Base-by-base conservation (phyloP, 1,140 invertebrate genomes). In the Lasioglossum albipes region DNA sequence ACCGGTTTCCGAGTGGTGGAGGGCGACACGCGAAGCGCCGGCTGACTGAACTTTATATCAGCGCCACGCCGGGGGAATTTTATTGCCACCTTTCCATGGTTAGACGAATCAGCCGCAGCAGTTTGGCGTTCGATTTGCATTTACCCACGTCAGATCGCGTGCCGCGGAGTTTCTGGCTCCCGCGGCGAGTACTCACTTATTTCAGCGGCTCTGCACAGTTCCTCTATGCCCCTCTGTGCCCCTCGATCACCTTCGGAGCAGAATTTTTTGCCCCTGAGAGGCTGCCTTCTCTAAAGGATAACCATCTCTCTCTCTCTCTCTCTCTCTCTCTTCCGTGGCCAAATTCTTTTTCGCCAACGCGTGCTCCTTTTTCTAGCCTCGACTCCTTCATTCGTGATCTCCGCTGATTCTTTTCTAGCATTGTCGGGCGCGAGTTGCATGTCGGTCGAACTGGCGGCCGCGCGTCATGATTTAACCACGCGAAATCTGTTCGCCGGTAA, bases 111-210 rank as follows among this genome's bases (percentile, higher is more conserved):
- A 70, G 64, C 76, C 57, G 76, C 64, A 66, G 75, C 64, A 71
- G 75, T 73, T 76, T 76, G 64, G 59, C 57, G 65, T 83, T 86
- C 84, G 76, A 83, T 85, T 83, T 85, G 72, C 84, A 86, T 86
- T 80, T 75, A 42, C n/a, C 84, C 81, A 85, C 75, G 76, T 83
- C 59, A 83, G 84, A 64, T 86, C 84, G 85, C 85, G 85, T 86
- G 85, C 74, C 13, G 67, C 20, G 65, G n/a, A 20, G 54, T 59
- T 52, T 65, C 69, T 31, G 75, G 54, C 54, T 20, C 54, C 75
- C 36, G 22, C 72, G 72, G 49, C 49, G 42, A 12, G 42, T 73
- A 78, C 72, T 66, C 27, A 64, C 62, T 82, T 75, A 72, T 71
- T 79, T 78, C 76, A 61, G 64, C 76, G 54, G 20, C 18, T 45